Conservation (phyloP, 2,888 invertebrate species). For the Nemurella pictetii region DNA sequence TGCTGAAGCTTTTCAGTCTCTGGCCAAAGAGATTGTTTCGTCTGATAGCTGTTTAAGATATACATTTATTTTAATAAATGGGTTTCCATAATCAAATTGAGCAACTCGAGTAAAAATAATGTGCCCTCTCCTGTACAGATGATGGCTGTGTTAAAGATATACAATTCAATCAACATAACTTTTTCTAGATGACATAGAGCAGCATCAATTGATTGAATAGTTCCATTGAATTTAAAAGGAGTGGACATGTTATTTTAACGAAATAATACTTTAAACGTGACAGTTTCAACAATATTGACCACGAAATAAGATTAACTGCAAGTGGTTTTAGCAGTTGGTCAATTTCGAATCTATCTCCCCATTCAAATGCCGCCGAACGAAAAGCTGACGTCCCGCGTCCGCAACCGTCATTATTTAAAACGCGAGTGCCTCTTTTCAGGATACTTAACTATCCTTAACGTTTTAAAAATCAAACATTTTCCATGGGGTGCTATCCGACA, state of each 20-base stretch:
- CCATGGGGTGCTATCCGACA: neutral
- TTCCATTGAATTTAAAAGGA: conserved; percentile 3
- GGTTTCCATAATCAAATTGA: neutral
- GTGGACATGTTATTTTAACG: conserved; percentile 12
- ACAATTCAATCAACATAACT: neutral
- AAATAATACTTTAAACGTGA: conserved; percentile 10
- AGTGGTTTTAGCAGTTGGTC: conserved; percentile 3
- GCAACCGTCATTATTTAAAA: conserved; percentile 23
- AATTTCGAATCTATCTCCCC: conserved; percentile 16
- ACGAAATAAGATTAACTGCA: neutral
- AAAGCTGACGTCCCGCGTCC: neutral
- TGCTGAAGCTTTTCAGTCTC: neutral
- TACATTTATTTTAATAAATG: neutral
- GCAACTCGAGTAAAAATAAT: neutral
- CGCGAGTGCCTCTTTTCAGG: conserved; percentile 15
- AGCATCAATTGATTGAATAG: neutral
- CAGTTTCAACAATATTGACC: conserved; percentile 22
- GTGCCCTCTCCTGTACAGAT: neutral
- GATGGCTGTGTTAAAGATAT: neutral
- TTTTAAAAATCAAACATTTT: neutral
- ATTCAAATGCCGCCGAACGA: neutral
- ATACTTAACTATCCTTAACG: conserved; percentile 27
- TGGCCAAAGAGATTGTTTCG: neutral
- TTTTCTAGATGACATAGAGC: neutral
- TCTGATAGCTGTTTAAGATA: neutral